These are phyloP conservation scores for Ophion ellenae DNA, from an alignment of 2,888 invertebrate species.

Conservation along the genomic window DNA sequence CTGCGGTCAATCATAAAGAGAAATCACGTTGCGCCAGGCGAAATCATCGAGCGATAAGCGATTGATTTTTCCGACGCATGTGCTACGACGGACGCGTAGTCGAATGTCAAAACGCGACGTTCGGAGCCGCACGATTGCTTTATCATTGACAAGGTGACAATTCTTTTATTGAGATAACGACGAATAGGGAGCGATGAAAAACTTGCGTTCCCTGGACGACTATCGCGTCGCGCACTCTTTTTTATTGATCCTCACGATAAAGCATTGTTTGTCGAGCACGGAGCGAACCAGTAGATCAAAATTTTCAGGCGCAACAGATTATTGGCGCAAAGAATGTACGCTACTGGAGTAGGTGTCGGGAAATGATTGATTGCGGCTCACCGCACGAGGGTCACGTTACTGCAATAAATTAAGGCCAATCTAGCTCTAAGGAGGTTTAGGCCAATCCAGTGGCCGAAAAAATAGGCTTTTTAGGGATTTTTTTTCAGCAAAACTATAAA, in stretches of 20 bases:
- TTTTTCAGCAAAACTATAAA: no score
- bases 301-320: background rate
- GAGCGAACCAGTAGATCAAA: background rate
- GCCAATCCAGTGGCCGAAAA: no score
- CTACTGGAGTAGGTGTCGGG: background rate
- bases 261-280: background rate
- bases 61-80: background rate
- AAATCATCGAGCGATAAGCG: background rate
- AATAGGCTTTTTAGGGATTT: no score
- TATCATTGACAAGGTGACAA: constrained; percentile 13
- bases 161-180: constrained; percentile 42
- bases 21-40: background rate
- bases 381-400: no score
- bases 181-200: background rate
- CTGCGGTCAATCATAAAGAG: background rate
- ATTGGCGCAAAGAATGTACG: background rate
- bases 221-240: constrained; percentile 17
- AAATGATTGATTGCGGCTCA: background rate
- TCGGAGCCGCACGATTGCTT: constrained; percentile 15
- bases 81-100: background rate
- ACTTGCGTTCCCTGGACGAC: constrained; percentile 31
- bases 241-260: constrained; percentile 31
- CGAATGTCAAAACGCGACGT: constrained; percentile 17
- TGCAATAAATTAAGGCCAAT: no score
- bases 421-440: no score